Base-by-base conservation (phyloP, 2,888 invertebrate genomes). In the Subacronicta megacephala region DNA sequence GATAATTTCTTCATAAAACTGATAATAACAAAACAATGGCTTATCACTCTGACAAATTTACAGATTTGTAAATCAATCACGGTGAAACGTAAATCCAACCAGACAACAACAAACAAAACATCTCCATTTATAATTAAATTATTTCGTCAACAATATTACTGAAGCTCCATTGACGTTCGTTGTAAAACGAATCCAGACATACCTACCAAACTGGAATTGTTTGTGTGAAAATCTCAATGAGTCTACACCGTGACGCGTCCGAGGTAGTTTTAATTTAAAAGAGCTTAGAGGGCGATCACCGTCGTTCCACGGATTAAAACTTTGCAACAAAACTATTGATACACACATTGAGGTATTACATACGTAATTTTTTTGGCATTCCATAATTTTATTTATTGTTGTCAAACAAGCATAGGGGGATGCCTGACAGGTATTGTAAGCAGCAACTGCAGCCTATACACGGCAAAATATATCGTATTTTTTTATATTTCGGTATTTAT, bases 191-290 rank as follows among this genome's bases (percentile, higher is more conserved):
- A 42, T 10, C 36, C 35, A 72, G 46, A 47, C 47, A 35, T 56
- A 35, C 37, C 13, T 56, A 23, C 37, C 12, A 3, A 16, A 29
- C 26, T 41, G 7, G 50, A 42, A 52, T 60, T 62, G 44, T 64
- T 70, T 62, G 58, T 10, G 29, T 41, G 18, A 29, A 62, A 69
- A 75, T 69, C 64, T 66, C 54, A 51, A 66, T 54, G 62, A 76
- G 72, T 77, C 57, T 69, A 13, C 52, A 53, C 43, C 53, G 62
- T 65, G 59, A 71, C 66, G 69, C 72, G 58, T 61, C 20, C 10
- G 17, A 54, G 37, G 53, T 59, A 56, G 66, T 75, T 85, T 84
- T 82, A 80, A 85, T 85, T 81, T 84, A 80, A 77, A 79, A 76
- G 70, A 83, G 78, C 77, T 85, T 74, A 74, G 6, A 54, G 69